Conservation (phyloP, 2,797 vertebrate species). For the Peromyscus melanophrys region DNA sequence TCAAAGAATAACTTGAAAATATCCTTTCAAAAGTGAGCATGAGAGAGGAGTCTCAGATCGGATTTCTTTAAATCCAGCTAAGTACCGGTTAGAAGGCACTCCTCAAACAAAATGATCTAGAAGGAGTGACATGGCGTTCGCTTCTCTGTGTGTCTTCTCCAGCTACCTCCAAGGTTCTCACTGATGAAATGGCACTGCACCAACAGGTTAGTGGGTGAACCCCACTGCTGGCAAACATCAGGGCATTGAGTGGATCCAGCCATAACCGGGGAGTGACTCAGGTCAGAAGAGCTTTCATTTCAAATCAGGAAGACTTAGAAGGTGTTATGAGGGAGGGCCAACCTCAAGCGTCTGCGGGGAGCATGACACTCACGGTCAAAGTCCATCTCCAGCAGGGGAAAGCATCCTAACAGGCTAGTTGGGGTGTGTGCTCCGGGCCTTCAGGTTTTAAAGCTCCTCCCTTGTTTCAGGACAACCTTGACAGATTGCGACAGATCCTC, state of each 20-base stretch:
- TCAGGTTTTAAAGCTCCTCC: background rate
- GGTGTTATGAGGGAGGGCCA: background rate
- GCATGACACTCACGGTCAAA: background rate
- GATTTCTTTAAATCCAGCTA: background rate
- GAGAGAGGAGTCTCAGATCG: background rate
- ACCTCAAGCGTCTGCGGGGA: background rate
- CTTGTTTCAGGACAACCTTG: background rate
- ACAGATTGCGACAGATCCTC: background rate
- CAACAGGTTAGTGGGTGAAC: background rate
- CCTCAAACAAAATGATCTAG: background rate
- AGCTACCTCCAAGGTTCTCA: background rate
- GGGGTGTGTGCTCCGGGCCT: background rate
- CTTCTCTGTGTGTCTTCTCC: background rate
- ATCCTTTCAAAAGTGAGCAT: background rate
- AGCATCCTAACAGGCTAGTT: background rate
- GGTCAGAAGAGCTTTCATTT: background rate
- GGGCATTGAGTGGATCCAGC: background rate
- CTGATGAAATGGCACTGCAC: background rate
- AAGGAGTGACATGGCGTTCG: background rate
- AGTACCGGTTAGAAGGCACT: background rate
- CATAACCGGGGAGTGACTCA: accelerated
- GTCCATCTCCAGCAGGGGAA: background rate
- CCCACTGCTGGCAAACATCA: background rate
- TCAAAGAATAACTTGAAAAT: background rate
- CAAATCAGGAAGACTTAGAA: background rate